These are phyloP conservation scores for Ceratosolen fusciceps DNA, from an alignment of 1,140 invertebrate species.

Conservation along the genomic window DNA sequence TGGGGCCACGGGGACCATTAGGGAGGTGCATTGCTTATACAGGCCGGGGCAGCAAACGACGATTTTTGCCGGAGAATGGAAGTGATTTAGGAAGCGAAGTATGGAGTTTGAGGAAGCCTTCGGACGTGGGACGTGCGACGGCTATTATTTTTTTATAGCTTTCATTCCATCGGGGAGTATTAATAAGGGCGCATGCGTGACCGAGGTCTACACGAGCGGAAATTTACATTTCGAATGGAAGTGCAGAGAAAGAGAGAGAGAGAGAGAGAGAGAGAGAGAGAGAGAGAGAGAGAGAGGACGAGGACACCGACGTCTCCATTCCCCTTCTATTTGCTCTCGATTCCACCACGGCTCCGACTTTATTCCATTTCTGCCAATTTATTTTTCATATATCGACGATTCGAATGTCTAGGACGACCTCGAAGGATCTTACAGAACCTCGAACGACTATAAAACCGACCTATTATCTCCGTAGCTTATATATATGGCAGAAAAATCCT, in stretches of 20 bases:
- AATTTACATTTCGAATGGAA: neutral
- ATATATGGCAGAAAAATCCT: neutral
- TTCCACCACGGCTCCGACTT: neutral
- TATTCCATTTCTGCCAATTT: too few relatives aligned
- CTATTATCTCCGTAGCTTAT: neutral
- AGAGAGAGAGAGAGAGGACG: too few relatives aligned
- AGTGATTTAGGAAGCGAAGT: constrained; percentile 22
- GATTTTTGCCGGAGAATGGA: constrained; percentile 5
- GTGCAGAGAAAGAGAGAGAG: too few relatives aligned
- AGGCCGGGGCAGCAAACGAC: neutral
- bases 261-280: too few relatives aligned
- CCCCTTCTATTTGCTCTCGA: too few relatives aligned
- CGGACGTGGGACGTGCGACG: neutral
- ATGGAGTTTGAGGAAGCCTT: neutral
- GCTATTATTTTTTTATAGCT: constrained; percentile 20
- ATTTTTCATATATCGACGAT: too few relatives aligned
- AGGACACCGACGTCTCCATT: too few relatives aligned
- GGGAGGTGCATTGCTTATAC: constrained; percentile 50
- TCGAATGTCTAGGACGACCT: neutral
- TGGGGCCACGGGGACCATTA: constrained; percentile 32
- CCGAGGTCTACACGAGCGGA: neutral
- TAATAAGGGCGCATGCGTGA: neutral
- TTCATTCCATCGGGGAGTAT: neutral
- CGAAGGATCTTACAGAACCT: neutral
- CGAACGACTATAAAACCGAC: neutral